These are phyloP conservation scores for Montipora foliosa DNA, from an alignment of 64 coral and sea anemone species.

Conservation along the genomic window DNA sequence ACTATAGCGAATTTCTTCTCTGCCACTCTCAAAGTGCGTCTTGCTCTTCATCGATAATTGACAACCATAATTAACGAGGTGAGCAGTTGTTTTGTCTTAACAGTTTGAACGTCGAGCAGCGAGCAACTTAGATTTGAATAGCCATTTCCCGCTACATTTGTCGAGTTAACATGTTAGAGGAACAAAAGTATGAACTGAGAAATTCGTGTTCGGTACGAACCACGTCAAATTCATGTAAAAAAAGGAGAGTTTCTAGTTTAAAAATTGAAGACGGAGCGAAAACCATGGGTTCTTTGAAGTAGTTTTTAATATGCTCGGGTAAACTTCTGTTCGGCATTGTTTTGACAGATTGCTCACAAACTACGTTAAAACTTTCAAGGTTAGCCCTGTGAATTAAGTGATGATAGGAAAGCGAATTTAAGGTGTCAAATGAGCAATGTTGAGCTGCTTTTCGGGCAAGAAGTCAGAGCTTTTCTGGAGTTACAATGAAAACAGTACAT, in stretches of 20 bases:
- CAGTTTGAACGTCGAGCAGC: too few species aligned
- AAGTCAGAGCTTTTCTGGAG: background rate
- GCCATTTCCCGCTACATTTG: conserved; percentile 26
- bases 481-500: background rate
- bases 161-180: background rate
- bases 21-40: background rate
- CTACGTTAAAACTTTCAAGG: background rate
- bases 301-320: background rate
- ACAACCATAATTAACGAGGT: background rate
- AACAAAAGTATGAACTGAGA: background rate
- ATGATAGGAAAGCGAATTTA: background rate
- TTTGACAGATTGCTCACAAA: too few species aligned
- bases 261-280: background rate
- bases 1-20: background rate
- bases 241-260: background rate
- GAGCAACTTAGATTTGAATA: conserved; percentile 5
- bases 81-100: background rate
- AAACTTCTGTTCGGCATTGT: background rate
- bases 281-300: background rate
- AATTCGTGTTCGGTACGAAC: background rate
- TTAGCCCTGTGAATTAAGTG: background rate
- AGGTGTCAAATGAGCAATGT: background rate
- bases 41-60: background rate
- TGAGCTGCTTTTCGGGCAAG: background rate
- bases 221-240: background rate